phyloP scores from a whole-genome alignment of 2,888 invertebrate genomes.

The Hipparchia sbordonii region DNA sequence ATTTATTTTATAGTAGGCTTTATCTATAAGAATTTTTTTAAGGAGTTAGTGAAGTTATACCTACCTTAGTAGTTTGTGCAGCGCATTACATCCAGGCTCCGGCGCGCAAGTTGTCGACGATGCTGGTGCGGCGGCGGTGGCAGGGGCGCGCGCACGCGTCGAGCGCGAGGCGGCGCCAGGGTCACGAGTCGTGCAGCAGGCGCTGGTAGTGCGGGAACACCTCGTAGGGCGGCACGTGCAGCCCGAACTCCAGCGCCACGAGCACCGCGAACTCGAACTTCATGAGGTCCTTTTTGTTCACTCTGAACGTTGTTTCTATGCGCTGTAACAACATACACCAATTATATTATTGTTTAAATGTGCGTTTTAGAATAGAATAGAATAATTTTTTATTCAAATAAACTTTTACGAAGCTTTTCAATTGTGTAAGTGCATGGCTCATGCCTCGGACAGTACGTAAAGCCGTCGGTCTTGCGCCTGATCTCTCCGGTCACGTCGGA shows the following conservation, averaged over 20 bases:
- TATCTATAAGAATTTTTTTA: too few relatives aligned
- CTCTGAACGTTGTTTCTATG: conserved; percentile 94
- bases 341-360: too few relatives aligned
- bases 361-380: too few relatives aligned
- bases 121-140: conserved; percentile 62
- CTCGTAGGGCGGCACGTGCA: conserved; percentile 95
- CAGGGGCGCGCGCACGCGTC: conserved; percentile 26
- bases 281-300: conserved; percentile 95
- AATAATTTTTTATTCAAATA: too few relatives aligned
- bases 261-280: conserved; percentile 97
- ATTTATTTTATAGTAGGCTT: too few relatives aligned
- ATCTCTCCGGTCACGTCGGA: too few relatives aligned
- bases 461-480: too few relatives aligned
- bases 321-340: conserved; percentile 80
- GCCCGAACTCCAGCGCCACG: conserved; percentile 96
- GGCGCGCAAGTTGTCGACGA: conserved; percentile 63
- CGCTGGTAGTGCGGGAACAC: conserved; percentile 98
- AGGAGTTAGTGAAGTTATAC: too few relatives aligned
- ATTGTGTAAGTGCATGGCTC: too few relatives aligned
- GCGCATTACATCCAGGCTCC: conserved; percentile 83
- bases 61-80: too few relatives aligned
- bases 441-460: too few relatives aligned
- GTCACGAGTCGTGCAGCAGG: conserved; percentile 95
- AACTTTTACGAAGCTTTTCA: too few relatives aligned
- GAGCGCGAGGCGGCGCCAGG: conserved; percentile 61